Evolutionary conservation across 2,113 vertebrate genomes (phyloP), one percentile per base, ranked within the genome.

Genomic region (Nothoprocta perdicaria): DNA sequence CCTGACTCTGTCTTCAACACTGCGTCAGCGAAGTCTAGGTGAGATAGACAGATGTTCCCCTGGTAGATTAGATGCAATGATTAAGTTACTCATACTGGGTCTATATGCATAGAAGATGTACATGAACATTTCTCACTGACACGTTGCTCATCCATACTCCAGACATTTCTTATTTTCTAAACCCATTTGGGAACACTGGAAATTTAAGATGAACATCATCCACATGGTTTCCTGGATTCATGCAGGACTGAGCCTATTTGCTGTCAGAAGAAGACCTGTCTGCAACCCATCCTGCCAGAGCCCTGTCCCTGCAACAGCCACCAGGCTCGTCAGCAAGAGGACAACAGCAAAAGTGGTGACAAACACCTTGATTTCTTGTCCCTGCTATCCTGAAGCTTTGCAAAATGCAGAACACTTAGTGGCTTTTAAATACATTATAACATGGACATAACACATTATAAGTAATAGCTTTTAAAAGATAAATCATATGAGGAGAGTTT

Each of bases 361-460:
- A 74, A 48, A 48, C 29, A 65, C 29, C 69, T 50, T 46, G 66
- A 81, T 82, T 92, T 62, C 55, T 50, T 73, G 38, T 33, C 74
- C 55, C 87, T 93, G 12, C 52, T 86, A 11, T 86, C 81, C 86
- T 74, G 82, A 75, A 82, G 48, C 74, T 48, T 63, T 71, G 38
- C 33, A 95, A 85, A 91, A 77, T 0, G 1, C 38, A 61, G 38
- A 83, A 17, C 53, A 90, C 86, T 57, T 84, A 57, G n/a, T 72
- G 35, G 14, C 62, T 90, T 84, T 88, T 76, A 88, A 72, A 65
- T n/a, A n/a, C n/a, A n/a, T n/a, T n/a, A n/a, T n/a, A n/a, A n/a
- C n/a, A n/a, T n/a, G n/a, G n/a, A n/a, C n/a, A n/a, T n/a, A n/a
- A n/a, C 48, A 68, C 31, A 61, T 38, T 21, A 48, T 61, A 90